phyloP scores from a whole-genome alignment of 2,113 vertebrate genomes.

The Dipodomys stephensi region DNA sequence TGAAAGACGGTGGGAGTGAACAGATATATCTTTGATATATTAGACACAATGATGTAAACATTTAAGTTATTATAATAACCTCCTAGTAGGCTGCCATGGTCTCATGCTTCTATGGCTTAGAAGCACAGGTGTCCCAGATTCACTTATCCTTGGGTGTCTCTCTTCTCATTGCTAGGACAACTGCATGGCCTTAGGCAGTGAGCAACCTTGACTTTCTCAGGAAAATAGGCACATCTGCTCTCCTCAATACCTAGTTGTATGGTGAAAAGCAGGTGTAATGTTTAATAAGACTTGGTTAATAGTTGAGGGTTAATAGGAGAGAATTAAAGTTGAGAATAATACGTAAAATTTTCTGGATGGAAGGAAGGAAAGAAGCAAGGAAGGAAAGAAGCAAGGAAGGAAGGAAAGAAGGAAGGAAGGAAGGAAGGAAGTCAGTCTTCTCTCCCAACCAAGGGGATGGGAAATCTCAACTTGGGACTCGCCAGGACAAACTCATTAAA shows the following conservation, averaged over 20 bases:
- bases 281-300: not conserved
- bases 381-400: too few species aligned
- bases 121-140: not conserved
- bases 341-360: too few species aligned
- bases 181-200: too few species aligned
- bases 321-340: not conserved
- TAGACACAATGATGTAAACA: not conserved
- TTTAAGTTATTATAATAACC: not conserved
- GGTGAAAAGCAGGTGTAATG: not conserved
- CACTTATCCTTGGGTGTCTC: too few species aligned
- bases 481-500: too few species aligned
- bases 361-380: too few species aligned
- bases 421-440: not conserved
- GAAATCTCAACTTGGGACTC: not conserved
- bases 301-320: not conserved
- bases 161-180: not conserved
- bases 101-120: rapidly evolving
- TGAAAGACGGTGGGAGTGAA: not conserved
- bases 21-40: too few species aligned
- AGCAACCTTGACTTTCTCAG: not conserved
- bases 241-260: not conserved
- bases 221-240: not conserved
- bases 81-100: not conserved
- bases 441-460: not conserved
- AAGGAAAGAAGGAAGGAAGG: too few species aligned